phyloP scores from a whole-genome alignment of 2,888 invertebrate species.

The Drosophila pegasa region DNA sequence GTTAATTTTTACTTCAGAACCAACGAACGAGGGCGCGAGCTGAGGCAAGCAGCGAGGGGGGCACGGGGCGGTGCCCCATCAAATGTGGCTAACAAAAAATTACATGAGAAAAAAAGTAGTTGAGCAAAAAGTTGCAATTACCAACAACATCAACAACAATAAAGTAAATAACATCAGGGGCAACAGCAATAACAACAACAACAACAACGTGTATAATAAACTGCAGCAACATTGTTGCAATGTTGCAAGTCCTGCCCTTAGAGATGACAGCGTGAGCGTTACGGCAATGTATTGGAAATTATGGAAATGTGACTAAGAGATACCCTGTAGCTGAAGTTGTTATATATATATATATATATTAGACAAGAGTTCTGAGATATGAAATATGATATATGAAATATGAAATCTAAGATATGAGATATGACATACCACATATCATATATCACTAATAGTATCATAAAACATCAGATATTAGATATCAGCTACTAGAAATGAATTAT shows the following conservation, averaged over 20 bases:
- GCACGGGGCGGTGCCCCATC: conserved; percentile 32
- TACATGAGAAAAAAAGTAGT: conserved; percentile 51
- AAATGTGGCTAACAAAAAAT: conserved; percentile 59
- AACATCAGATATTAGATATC: not conserved
- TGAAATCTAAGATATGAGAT: not conserved
- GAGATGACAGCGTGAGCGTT: conserved; percentile 47
- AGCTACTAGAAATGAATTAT: no score
- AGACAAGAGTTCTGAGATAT: not conserved
- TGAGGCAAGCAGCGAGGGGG: not conserved
- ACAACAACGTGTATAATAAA: conserved; percentile 43
- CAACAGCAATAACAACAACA: conserved; percentile 18
- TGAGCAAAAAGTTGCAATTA: conserved; percentile 68
- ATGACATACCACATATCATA: not conserved
- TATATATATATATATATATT: not conserved
- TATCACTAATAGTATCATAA: no score
- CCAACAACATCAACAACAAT: conserved; percentile 49
- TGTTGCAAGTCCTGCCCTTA: conserved; percentile 45
- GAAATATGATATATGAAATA: not conserved
- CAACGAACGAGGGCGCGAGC: conserved; percentile 22
- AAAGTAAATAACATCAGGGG: conserved; percentile 59
- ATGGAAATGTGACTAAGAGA: not conserved
- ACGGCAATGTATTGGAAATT: not conserved
- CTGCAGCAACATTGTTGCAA: conserved; percentile 64
- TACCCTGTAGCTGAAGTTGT: not conserved
- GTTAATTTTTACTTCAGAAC: conserved; percentile 75